Percentiles rank a stretch among this genome's conserved stretches.
Conservation (phyloP, 2,797 vertebrate genomes). For the Chromis chromis region DNA sequence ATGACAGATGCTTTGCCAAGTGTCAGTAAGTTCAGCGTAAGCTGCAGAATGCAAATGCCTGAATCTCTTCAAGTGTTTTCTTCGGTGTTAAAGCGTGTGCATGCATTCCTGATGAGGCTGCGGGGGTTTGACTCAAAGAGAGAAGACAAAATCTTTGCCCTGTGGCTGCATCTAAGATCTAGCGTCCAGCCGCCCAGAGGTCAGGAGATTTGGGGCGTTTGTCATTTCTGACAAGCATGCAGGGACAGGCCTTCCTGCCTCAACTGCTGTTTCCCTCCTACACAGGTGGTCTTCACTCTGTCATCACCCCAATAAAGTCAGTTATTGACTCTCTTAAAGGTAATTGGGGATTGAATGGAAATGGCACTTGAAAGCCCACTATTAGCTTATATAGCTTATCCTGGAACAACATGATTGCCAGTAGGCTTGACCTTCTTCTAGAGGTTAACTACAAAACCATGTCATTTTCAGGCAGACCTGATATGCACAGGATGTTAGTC, state of each 20-base stretch:
- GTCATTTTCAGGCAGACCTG: constrained; percentile 22
- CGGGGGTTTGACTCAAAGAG: constrained; percentile 26
- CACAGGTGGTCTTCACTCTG: constrained; percentile 67
- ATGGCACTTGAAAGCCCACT: constrained; percentile 41
- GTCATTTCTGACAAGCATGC: constrained; percentile 67
- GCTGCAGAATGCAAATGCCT: constrained; percentile 35
- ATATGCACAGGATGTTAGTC: neutral
- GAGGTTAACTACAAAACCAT: constrained; percentile 43
- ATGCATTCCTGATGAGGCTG: constrained; percentile 46
- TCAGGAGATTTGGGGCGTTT: constrained; percentile 70
- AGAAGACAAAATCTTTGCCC: constrained; percentile 59
- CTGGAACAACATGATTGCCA: constrained; percentile 26
- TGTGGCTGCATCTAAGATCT: constrained; percentile 59
- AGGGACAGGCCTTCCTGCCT: constrained; percentile 56
- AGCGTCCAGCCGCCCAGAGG: constrained; percentile 53
- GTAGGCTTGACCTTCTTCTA: constrained; percentile 30
- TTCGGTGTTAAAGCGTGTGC: constrained; percentile 31
- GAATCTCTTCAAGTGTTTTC: constrained; percentile 52
- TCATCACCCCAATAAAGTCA: constrained; percentile 73
- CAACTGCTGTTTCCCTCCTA: constrained; percentile 35
- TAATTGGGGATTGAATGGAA: constrained; percentile 63
- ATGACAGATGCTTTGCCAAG: constrained; percentile 60
- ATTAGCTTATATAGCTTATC: constrained; percentile 46
- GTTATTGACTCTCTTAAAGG: constrained; percentile 63
- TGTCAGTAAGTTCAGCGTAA: constrained; percentile 32